Percentiles rank a stretch among this genome's conserved stretches.
Conservation (phyloP, 2,113 vertebrate genomes). For the Erythrocercus mccallii region DNA sequence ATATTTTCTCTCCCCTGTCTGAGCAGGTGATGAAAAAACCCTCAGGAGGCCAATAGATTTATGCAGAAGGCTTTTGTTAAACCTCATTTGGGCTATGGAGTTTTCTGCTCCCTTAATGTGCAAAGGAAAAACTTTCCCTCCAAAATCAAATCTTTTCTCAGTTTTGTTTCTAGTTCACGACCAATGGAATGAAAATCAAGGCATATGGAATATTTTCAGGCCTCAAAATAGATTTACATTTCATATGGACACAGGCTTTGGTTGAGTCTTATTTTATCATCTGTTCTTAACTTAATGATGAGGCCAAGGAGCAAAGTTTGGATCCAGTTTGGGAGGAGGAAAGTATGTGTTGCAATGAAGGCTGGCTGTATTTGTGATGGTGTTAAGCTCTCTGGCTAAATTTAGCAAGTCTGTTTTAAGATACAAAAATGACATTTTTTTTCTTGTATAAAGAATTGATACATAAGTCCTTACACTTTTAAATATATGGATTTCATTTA, state of each 20-base stretch:
- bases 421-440: not conserved
- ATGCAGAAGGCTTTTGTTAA: not conserved
- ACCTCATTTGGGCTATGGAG: not conserved
- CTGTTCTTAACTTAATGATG: slow-evolving; percentile 27
- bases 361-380: not conserved
- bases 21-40: not conserved
- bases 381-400: not conserved
- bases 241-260: not conserved
- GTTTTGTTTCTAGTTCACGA: not conserved
- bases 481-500: not conserved
- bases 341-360: not conserved
- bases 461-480: not conserved
- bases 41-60: not conserved
- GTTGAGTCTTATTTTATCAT: slow-evolving; percentile 23
- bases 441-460: slow-evolving; percentile 1
- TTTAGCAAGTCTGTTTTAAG: slow-evolving; percentile 29
- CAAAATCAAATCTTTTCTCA: not conserved
- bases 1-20: not conserved
- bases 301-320: slow-evolving; percentile 9
- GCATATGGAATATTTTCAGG: not conserved
- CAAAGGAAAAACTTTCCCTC: not conserved
- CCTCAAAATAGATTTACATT: slow-evolving; percentile 7
- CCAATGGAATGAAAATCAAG: not conserved
- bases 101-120: not conserved
- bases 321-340: not conserved